phyloP scores from a whole-genome alignment of 2,113 vertebrate species.

The Thalassarche chlororhynchos region DNA sequence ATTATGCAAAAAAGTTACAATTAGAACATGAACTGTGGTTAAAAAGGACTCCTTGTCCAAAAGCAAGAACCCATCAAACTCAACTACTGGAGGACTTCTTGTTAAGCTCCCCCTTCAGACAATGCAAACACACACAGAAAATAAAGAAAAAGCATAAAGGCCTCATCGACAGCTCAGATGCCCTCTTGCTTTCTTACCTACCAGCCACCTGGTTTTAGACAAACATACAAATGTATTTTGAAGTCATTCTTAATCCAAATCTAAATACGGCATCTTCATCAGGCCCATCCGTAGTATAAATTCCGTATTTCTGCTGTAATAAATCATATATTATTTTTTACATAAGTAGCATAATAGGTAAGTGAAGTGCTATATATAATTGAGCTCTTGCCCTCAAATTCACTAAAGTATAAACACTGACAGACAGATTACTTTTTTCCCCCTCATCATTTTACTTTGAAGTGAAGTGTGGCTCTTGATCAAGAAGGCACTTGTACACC shows the following conservation, averaged over 20 bases:
- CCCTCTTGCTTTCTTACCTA: not conserved
- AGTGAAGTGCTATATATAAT: not conserved
- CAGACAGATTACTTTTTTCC: not conserved
- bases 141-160: not conserved
- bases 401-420: not conserved
- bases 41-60: not conserved
- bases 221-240: not conserved
- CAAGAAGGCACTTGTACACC: not conserved
- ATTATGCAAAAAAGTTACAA: not conserved
- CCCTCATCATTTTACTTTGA: not conserved
- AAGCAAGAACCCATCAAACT: too few relatives aligned
- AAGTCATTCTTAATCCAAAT: not conserved
- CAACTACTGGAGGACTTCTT: not conserved
- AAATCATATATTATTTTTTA: not conserved
- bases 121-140: not conserved
- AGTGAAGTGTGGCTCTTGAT: not conserved
- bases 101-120: not conserved
- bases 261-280: not conserved
- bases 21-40: too few relatives aligned
- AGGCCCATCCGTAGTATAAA: not conserved
- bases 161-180: not conserved
- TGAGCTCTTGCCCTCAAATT: not conserved
- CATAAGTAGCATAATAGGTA: not conserved
- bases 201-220: not conserved
- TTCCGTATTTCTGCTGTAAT: not conserved